Percentiles rank a stretch among this genome's conserved stretches.
phyloP scores from a whole-genome alignment of 2,888 invertebrate genomes.

The Pimpla rufipes region DNA sequence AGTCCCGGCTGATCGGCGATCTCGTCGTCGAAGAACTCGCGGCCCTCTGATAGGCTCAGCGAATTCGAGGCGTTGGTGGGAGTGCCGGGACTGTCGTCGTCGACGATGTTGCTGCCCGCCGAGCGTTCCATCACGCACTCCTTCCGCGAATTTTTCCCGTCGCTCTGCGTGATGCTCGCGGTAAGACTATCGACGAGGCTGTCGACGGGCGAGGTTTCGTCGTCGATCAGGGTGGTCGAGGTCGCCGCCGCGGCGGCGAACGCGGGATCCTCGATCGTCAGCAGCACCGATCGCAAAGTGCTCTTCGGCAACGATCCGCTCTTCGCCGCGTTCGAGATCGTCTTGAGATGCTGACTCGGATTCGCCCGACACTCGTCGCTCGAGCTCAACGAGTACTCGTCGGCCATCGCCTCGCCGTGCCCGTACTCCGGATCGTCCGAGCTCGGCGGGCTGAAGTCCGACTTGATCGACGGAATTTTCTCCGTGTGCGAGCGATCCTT shows the following conservation, averaged over 20 bases:
- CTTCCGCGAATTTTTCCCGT: constrained; percentile 85
- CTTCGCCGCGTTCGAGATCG: constrained; percentile 76
- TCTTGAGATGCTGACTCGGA: constrained; percentile 77
- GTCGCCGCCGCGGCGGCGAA: constrained; percentile 91
- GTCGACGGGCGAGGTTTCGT: constrained; percentile 94
- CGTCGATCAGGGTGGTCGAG: constrained; percentile 90
- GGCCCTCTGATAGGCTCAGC: constrained; percentile 92
- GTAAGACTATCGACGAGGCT: constrained; percentile 91
- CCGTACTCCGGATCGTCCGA: constrained; percentile 87
- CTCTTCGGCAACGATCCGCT: constrained; percentile 79
- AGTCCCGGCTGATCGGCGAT: constrained; percentile 96
- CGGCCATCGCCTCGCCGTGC: constrained; percentile 89
- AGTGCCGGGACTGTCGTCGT: constrained; percentile 89
- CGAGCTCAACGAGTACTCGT: constrained; percentile 84
- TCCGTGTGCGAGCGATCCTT: constrained; percentile 89
- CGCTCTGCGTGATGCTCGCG: constrained; percentile 85
- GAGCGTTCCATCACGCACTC: constrained; percentile 85
- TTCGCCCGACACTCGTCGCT: constrained; percentile 85
- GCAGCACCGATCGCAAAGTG: constrained; percentile 86
- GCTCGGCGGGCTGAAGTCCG: constrained; percentile 85
- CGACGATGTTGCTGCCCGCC: constrained; percentile 80
- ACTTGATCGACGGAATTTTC: constrained; percentile 83
- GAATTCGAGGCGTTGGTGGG: constrained; percentile 93
- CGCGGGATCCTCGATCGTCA: constrained; percentile 91
- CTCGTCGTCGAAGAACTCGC: constrained; percentile 95